Base-by-base conservation (phyloP, 2,113 vertebrate genomes). In the Podilymbus podiceps region DNA sequence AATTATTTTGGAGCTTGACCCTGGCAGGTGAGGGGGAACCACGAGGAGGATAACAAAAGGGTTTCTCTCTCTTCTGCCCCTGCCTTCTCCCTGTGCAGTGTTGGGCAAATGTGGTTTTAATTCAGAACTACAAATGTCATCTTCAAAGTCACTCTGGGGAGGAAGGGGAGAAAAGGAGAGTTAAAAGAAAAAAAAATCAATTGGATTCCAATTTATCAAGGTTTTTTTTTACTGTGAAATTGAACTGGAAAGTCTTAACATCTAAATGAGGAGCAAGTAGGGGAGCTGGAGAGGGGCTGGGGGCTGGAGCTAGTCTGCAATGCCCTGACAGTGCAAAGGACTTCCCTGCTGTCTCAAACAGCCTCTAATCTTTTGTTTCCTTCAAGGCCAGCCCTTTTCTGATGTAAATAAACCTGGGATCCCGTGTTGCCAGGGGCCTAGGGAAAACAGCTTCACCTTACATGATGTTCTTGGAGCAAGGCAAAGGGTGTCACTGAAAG, bases 1-100 rank as follows among this genome's bases (percentile, higher is more conserved):
- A 91, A 97, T 97, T 95, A 96, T 68, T 75, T 88, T 93, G 91
- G 82, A 91, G 52, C 81, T 95, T 89, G 89, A 81, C 94, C 90
- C 35, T 93, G 83, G 58, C 94, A 98, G 97, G 77, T 95, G 87
- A 90, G 35, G 56, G 63, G 52, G 50, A 89, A n/a, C 68, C 12
- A 59, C 6, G 9, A 96, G 66, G 25, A 95, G 27, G 82, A 96
- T 92, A 97, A 97, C 97, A 97, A 97, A 97, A 95, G 78, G 28
- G 50, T 91, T 95, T 95, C 79, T 96, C 52, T 91, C 50, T 92
- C 42, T 79, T 78, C 68, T 92, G 56, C 62, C 77, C 55, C 44
- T 76, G 28, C 71, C 56, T 95, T 18, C 47, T 25, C 18, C 16
- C 27, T 89, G 83, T 12, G 0, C 72, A 92, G 53, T 31, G 21